Evolutionary conservation across 2,888 invertebrate genomes (phyloP).

Genomic region (Drosophila antonietae): DNA sequence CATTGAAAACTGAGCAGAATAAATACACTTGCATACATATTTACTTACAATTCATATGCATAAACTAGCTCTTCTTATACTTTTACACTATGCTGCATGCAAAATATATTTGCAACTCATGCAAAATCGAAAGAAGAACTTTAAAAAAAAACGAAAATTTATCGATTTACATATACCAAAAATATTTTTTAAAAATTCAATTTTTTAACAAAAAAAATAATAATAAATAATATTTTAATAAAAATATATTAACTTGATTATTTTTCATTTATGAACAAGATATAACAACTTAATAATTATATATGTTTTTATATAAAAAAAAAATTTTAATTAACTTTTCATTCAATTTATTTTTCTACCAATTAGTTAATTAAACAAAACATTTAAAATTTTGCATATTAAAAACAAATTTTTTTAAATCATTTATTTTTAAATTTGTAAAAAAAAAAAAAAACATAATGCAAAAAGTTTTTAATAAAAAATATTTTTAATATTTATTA

Average conservation of each 20-base stretch:
- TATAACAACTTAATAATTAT: too few species aligned
- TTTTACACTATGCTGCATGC: slow-evolving; percentile 52
- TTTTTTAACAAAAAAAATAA: not conserved
- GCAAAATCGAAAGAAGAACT: slow-evolving; percentile 1
- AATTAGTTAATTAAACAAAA: too few species aligned
- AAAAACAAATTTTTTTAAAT: too few species aligned
- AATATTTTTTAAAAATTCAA: not conserved
- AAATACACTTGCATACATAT: slow-evolving; percentile 39
- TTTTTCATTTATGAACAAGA: not conserved
- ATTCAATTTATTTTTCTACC: too few species aligned
- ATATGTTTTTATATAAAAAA: too few species aligned
- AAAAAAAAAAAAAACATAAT: too few species aligned
- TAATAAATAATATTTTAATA: not conserved
- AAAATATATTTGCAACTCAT: slow-evolving; percentile 41
- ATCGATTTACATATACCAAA: slow-evolving; percentile 4
- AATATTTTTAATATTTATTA: too few species aligned
- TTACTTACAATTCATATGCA: slow-evolving; percentile 47
- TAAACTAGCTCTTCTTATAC: slow-evolving; percentile 32
- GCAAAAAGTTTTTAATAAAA: too few species aligned
- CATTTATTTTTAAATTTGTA: too few species aligned
- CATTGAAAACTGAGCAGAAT: not conserved
- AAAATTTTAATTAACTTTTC: too few species aligned
- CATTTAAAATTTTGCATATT: too few species aligned
- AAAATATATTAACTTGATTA: not conserved
- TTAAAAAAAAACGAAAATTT: not conserved